A percentile compares a stretch with the other conserved stretches of the same genome.
Evolutionary conservation across 2,888 invertebrate genomes (phyloP).

Genomic region (Chrysodeixis includens): DNA sequence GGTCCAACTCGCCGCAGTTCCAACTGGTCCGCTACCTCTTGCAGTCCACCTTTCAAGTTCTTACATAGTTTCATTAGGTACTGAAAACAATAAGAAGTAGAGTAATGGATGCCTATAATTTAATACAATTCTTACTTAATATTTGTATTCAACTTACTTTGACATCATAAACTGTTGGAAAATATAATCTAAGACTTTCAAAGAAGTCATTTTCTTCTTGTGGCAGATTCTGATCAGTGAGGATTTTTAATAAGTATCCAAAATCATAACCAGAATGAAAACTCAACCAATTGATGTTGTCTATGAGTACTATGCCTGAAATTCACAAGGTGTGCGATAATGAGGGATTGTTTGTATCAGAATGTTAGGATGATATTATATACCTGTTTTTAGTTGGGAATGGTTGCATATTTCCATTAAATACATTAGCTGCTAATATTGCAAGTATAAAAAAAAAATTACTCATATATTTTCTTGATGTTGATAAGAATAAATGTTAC

Average conservation of each 20-base stretch:
- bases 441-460: no score
- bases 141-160: conserved; percentile 90
- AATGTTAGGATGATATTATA: no score
- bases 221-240: conserved; percentile 98
- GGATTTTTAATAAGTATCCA: conserved; percentile 98
- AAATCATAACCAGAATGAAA: conserved; percentile 99
- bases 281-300: conserved; percentile 99
- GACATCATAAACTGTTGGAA: conserved; percentile 99
- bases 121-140: no score
- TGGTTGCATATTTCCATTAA: no score
- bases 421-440: no score
- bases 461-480: no score
- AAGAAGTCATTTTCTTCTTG: conserved; percentile 99
- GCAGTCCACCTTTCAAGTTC: conserved; percentile 99
- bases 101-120: not conserved
- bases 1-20: conserved; percentile 97
- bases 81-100: conserved; percentile 72
- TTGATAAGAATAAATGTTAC: no score
- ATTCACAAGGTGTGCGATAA: conserved; percentile 22
- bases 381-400: no score
- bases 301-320: conserved; percentile 96
- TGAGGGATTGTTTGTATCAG: no score
- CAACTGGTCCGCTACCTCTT: conserved; percentile 98
- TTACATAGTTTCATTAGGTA: conserved; percentile 99
- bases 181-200: conserved; percentile 97